Percentiles rank a stretch among this genome's conserved stretches.
phyloP scores from a whole-genome alignment of 2,113 vertebrate genomes.

The Clarias magur region DNA sequence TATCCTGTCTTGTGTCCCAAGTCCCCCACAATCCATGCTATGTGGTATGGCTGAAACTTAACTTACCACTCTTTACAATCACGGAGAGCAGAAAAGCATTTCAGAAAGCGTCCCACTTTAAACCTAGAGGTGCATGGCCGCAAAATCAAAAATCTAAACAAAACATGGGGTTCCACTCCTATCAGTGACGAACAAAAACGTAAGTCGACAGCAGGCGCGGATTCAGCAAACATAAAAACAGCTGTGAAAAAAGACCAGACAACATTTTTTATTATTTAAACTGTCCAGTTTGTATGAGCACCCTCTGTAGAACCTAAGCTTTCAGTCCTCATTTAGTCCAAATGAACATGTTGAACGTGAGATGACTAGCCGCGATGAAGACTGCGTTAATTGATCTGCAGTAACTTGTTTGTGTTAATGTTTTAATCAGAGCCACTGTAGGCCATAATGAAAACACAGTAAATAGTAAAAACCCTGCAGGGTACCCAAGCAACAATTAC shows the following conservation, averaged over 20 bases:
- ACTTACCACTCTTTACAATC: background rate
- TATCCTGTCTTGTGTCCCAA: too few relatives aligned
- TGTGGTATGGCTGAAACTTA: background rate
- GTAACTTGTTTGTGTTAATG: constrained; percentile 50
- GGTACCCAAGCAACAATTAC: constrained; percentile 74
- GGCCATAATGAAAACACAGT: constrained; percentile 67
- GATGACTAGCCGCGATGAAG: background rate
- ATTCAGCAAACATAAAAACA: background rate
- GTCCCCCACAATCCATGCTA: too few relatives aligned
- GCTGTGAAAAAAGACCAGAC: background rate
- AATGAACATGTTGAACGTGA: background rate
- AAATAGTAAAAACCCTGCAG: constrained; percentile 73
- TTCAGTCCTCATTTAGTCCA: background rate
- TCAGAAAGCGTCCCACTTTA: background rate
- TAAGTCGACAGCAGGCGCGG: too few relatives aligned
- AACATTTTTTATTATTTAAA: background rate
- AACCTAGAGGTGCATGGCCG: background rate
- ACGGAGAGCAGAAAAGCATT: background rate
- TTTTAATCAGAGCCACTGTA: constrained; percentile 50
- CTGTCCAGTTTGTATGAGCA: background rate
- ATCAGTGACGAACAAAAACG: background rate
- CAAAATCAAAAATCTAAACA: background rate
- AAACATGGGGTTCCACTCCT: background rate
- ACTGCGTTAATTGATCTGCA: constrained; percentile 21
- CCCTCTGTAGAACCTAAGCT: background rate